Base-by-base conservation (phyloP, 2,113 vertebrate species). In the Ahaetulla prasina region DNA sequence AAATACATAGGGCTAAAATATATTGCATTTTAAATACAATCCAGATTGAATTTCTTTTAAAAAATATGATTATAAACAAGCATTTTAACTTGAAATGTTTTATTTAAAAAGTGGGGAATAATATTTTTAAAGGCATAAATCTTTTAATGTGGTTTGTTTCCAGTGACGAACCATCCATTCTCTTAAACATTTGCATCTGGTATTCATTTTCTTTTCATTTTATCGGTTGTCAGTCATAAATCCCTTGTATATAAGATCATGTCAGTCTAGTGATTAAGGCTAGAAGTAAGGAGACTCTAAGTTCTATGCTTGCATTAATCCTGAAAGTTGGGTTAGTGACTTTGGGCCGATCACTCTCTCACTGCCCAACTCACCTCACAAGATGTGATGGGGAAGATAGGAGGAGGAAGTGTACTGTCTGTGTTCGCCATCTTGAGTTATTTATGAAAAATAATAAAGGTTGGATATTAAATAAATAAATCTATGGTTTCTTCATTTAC, bases 41-140 rank as follows among this genome's bases (percentile, higher is more conserved):
- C 87, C n/a, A 53, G 18, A 35, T 4, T 93, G 88, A 87, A 95
- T 96, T 97, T 96, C 91, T 93, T 25, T 4, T 16, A 30, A 27
- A 47, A 96, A 94, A 96, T 96, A 95, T 96, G 96, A 96, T 96
- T 94, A 94, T 93, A 94, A 96, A 94, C 91, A 93, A 57, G 95
- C 92, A 94, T 92, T 93, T 95, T 95, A 92, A 94, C 92, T 97
- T 68, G 92, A 96, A 87, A 96, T 92, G 93, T 86, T 91, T 74
- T 96, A 95, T 97, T 96, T 97, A 96, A 97, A 96, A 96, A 95
- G 95, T 94, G 96, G 95, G 95, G 96, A 96, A 94, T 95, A 96
- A 96, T 96, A 95, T 94, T 96, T 97, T 97, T 95, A 90, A 97
- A 96, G 95, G 92, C 95, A 93, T 93, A 96, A 97, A 96, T 97